These are phyloP conservation scores for Toxotes chatareus DNA, from an alignment of 2,113 vertebrate species.

Conservation along the genomic window DNA sequence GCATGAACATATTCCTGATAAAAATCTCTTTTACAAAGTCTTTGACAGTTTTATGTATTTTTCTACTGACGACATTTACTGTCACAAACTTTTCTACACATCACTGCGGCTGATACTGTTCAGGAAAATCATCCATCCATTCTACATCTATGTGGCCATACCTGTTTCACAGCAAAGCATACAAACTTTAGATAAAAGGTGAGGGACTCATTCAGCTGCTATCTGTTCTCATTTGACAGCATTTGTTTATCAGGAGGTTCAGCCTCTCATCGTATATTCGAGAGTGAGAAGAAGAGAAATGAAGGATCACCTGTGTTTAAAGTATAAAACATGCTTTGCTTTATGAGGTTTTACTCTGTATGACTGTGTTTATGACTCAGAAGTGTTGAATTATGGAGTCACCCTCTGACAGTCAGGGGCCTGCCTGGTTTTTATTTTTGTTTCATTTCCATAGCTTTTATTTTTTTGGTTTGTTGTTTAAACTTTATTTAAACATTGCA, in stretches of 20 bases:
- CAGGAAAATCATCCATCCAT: not conserved
- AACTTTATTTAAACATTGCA: too few relatives aligned
- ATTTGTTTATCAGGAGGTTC: constrained; percentile 55
- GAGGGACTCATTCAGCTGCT: not conserved
- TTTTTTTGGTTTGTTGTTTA: too few relatives aligned
- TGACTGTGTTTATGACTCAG: not conserved
- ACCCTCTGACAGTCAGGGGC: too few relatives aligned
- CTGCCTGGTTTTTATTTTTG: too few relatives aligned
- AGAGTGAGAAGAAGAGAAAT: not conserved
- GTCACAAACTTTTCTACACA: not conserved
- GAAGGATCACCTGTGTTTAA: not conserved
- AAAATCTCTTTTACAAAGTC: not conserved
- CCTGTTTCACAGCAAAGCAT: constrained; percentile 2
- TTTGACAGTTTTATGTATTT: not conserved
- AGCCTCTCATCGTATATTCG: not conserved
- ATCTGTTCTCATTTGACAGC: constrained; percentile 16
- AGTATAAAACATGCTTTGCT: not conserved
- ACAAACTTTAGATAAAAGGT: not conserved
- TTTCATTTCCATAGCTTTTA: too few relatives aligned
- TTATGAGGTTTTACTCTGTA: not conserved
- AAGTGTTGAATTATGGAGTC: not conserved
- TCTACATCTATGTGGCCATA: not conserved
- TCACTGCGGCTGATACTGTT: not conserved
- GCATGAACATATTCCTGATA: not conserved
- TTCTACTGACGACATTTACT: not conserved